These are phyloP conservation scores for Micropterix aruncella DNA, from an alignment of 2,888 invertebrate species.

Conservation along the genomic window DNA sequence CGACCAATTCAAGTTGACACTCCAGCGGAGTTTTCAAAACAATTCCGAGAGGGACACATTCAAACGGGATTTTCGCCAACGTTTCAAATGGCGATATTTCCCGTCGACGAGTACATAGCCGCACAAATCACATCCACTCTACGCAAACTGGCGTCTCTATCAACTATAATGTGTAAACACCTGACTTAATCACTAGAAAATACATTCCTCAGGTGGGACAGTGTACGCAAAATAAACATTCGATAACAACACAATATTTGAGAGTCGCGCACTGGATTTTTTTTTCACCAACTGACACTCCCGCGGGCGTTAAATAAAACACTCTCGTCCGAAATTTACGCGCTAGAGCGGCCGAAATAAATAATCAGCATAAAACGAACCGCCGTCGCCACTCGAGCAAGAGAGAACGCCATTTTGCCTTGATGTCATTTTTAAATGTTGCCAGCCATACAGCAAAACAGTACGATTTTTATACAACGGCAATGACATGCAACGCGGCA, in stretches of 20 bases:
- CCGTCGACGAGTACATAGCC: conserved; percentile 34
- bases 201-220: conserved; percentile 53
- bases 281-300: not conserved
- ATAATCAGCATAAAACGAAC: conserved; percentile 8
- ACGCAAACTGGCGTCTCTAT: conserved; percentile 38
- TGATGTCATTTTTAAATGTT: conserved; percentile 31
- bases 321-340: not conserved
- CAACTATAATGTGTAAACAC: conserved; percentile 33
- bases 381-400: conserved; percentile 5
- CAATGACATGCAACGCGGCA: too few species aligned
- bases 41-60: not conserved
- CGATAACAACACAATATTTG: not conserved
- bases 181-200: conserved; percentile 46
- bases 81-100: not conserved
- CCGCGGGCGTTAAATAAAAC: not conserved
- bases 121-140: conserved; percentile 36
- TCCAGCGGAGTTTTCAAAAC: not conserved
- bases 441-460: conserved; percentile 6
- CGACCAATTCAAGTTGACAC: conserved; percentile 26
- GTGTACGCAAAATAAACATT: conserved; percentile 7
- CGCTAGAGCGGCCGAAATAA: conserved; percentile 7
- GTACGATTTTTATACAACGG: too few species aligned
- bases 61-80: conserved; percentile 1
- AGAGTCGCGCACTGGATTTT: not conserved
- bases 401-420: conserved; percentile 41